Conservation (phyloP, 1,140 invertebrate species). For the Neodiprion pinetum region DNA sequence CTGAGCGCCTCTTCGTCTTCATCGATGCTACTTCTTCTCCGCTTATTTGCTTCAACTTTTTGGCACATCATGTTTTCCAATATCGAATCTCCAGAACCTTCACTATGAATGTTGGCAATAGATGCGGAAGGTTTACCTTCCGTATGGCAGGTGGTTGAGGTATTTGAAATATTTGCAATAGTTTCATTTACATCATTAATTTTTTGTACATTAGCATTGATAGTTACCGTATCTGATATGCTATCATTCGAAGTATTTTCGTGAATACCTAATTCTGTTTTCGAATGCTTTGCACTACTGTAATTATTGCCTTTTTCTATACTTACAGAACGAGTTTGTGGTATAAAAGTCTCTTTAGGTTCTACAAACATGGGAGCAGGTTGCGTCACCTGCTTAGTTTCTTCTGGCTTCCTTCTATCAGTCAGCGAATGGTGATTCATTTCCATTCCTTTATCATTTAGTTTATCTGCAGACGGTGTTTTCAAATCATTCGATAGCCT, state of each 20-base stretch:
- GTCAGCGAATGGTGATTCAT: not conserved
- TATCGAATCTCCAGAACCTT: not conserved
- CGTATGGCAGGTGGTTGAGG: not conserved
- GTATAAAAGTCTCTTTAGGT: not conserved
- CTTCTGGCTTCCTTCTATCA: not conserved
- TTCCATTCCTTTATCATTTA: not conserved
- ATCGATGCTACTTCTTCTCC: slow-evolving; percentile 48
- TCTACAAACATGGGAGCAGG: not conserved
- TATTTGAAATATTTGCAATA: not conserved
- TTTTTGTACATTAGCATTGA: not conserved
- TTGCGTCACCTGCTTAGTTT: not conserved
- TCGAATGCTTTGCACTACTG: not conserved
- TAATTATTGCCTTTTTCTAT: not conserved
- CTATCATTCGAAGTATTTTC: not conserved
- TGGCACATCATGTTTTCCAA: not conserved
- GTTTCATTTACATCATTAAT: not conserved
- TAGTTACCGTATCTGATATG: not conserved
- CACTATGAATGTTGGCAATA: too few species aligned
- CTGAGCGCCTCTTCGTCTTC: slow-evolving; percentile 56
- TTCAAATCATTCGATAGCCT: not conserved
- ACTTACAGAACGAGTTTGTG: not conserved
- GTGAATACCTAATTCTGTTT: not conserved
- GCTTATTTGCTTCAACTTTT: not conserved
- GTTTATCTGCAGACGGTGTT: not conserved
- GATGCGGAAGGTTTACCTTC: too few species aligned